Base-by-base conservation (phyloP, 2,113 vertebrate species). In the Tachycineta bicolor region DNA sequence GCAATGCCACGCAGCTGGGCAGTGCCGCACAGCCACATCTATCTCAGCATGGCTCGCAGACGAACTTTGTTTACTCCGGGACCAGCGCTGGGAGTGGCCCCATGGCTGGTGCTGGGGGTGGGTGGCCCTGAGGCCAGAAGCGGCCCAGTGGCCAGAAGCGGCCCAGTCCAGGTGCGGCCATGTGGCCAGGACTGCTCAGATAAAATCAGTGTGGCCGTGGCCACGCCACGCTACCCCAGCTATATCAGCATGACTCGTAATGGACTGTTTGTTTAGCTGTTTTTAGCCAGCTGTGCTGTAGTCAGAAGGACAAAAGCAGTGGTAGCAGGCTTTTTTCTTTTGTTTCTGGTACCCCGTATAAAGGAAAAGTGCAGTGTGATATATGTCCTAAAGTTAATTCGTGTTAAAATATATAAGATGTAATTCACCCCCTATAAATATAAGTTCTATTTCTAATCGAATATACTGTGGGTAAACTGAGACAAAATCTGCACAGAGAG, bases 341-440 rank as follows among this genome's bases (percentile, higher is more conserved):
- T 12, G 17, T 70, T 29, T 39, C 49, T 0, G 0, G 4, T 7
- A 5, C 7, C 11, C 8, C 8, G 2, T 16, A 24, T 18, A 20
- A 52, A 23, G 47, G 10, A 39, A 37, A 39, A 26, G 13, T 3
- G 0, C 19, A 68, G 10, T 37, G 37, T 37, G 37, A 37, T 37
- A 37, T 37, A 37, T 37, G 37, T 37, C 37, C 37, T 37, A 37
- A 37, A 37, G 37, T 37, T 37, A 37, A 37, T 37, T 37, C 37
- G 37, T 37, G 37, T 37, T 37, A 37, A 37, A 37, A 37, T 9
- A 37, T 37, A 37, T 37, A 37, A 37, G 37, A 37, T 37, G 37
- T 37, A 37, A 37, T 37, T 37, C 37, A 37, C 37, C 7, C 37
- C 37, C 37, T 37, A 37, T 37, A 37, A 37, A 37, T 37, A 37